Evolutionary conservation across 2,797 vertebrate genomes (phyloP), one percentile per base, ranked within the genome.

Genomic region (Pristis pectinata): DNA sequence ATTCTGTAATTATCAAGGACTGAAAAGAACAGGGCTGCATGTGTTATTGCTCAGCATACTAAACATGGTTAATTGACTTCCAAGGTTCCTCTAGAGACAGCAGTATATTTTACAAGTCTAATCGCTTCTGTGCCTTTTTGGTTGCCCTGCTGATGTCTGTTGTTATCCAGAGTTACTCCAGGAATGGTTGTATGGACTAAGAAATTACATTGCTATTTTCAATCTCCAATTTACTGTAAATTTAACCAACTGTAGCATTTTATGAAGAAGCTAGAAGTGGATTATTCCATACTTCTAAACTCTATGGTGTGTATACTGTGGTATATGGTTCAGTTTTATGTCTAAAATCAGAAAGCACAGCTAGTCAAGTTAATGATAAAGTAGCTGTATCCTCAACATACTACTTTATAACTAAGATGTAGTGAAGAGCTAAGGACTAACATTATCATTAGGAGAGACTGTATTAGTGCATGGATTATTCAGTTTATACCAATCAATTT

Each of bases 401-500:
- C 19, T 27, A 49, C 0, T 49, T 3, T 53, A 41, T 41, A 74
- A 76, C 92, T 53, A 94, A 76, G 87, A 41, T 44, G 72, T 24
- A 53, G 24, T 30, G 61, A 92, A 64, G n/a, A 44, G 64, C 61
- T 94, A 53, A 94, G 67, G 22, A 44, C 49, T 49, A 76, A 76
- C 92, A 94, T 94, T 49, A 76, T 34, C 70, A 34, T 74, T 53
- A 56, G 44, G 44, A 76, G 41, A 49, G 27, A 53, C 19, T 34
- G 70, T 76, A 49, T 53, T 94, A 44, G 49, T 72, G 44, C 92
- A 94, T 53, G 49, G 41, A 49, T 76, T 94, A 53, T 72, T 94
- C 92, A 94, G 92, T 94, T 94, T 94, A 70, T 56, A 70, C 67
- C 67, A 94, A 94, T 94, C 92, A 94, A 94, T 94, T 74, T 94